Conservation (phyloP, 2,797 vertebrate genomes). For the Aplochiton taeniatus region DNA sequence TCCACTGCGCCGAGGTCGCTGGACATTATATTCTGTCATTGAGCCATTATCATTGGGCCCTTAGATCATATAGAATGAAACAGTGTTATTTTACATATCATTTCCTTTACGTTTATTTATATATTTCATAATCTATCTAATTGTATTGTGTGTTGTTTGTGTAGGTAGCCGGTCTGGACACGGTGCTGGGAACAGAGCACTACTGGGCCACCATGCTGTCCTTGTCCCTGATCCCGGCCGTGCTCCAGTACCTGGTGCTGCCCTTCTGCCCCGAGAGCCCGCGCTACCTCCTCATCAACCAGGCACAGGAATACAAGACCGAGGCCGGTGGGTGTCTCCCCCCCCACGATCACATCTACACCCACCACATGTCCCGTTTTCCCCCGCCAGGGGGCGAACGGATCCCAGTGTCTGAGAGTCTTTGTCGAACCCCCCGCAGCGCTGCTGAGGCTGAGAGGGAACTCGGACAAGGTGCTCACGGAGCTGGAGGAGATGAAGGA, state of each 20-base stretch:
- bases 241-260: slow-evolving; percentile 71
- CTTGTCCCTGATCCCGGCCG: slow-evolving; percentile 74
- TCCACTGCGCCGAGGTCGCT: too few relatives aligned
- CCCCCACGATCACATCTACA: too few relatives aligned
- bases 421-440: slow-evolving; percentile 47
- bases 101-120: too few relatives aligned
- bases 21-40: too few relatives aligned
- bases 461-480: slow-evolving; percentile 43
- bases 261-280: slow-evolving; percentile 81
- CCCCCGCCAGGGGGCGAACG: too few relatives aligned
- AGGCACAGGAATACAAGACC: slow-evolving; percentile 64
- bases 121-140: too few relatives aligned
- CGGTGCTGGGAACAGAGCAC: slow-evolving; percentile 68
- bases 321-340: slow-evolving; percentile 62
- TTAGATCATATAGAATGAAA: too few relatives aligned
- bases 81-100: too few relatives aligned
- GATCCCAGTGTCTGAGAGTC: too few relatives aligned
- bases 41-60: too few relatives aligned
- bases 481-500: slow-evolving; percentile 73
- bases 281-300: slow-evolving; percentile 76
- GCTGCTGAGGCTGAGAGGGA: slow-evolving; percentile 62
- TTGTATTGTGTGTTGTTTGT: slow-evolving; percentile 25
- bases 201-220: slow-evolving; percentile 78
- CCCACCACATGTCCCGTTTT: too few relatives aligned
- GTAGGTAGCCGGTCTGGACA: slow-evolving; percentile 78